phyloP scores from a whole-genome alignment of 2,113 vertebrate genomes.

The Eulemur macaco region DNA sequence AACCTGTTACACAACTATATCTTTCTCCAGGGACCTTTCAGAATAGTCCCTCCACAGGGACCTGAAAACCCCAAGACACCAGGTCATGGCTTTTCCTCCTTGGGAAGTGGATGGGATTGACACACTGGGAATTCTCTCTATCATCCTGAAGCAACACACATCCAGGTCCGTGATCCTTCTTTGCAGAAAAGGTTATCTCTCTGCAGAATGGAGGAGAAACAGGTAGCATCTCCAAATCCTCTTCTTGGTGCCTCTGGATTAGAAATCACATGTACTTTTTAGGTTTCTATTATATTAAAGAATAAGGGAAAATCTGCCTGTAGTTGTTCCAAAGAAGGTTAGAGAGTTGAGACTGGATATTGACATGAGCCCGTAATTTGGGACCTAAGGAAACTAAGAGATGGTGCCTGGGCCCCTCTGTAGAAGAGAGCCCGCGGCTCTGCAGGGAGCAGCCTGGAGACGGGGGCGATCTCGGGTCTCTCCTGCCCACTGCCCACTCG shows the following conservation, averaged over 20 bases:
- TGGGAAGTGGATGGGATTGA: too few relatives aligned
- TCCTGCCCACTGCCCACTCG: fast-evolving
- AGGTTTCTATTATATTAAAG: background rate
- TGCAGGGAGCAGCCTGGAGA: background rate
- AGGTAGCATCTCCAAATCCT: background rate
- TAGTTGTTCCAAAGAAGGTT: background rate
- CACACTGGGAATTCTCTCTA: background rate
- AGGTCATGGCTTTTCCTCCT: background rate
- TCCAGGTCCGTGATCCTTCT: background rate
- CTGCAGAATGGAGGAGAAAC: background rate
- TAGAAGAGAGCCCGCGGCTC: background rate
- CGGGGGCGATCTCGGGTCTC: too few relatives aligned
- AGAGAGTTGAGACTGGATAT: background rate
- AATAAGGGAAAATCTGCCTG: background rate
- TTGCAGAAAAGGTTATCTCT: background rate
- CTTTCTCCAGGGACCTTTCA: background rate
- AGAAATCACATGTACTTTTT: background rate
- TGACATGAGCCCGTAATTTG: fast-evolving
- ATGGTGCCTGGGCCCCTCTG: too few relatives aligned
- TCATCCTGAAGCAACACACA: background rate
- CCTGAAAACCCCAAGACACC: background rate
- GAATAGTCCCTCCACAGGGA: background rate
- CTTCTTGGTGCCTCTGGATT: background rate
- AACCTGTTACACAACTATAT: too few relatives aligned
- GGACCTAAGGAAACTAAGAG: background rate